Evolutionary conservation across 2,888 invertebrate species (phyloP), one percentile per base, ranked within the genome.

Genomic region (Aelia acuminata): DNA sequence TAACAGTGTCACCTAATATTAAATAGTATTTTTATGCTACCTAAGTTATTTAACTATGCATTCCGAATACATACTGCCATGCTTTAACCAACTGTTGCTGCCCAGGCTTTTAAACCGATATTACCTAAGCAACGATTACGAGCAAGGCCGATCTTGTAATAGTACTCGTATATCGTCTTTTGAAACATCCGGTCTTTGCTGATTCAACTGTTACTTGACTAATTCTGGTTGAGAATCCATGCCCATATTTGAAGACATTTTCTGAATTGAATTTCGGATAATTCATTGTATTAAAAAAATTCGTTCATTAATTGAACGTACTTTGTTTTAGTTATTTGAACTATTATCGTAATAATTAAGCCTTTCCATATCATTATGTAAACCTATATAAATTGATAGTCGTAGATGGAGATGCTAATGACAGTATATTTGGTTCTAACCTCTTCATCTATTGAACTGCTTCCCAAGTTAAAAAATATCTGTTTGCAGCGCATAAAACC

Each of bases 121-220:
- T 70, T 70, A 70, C 63, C 31, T 70, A 70, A 70, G 63, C 31
- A 35, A 70, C 18, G 63, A 35, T 70, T 70, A 70, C 63, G 63
- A 70, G 35, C 63, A 70, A 70, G 63, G 63, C 63, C 35, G 31
- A 1, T 70, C 63, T 22, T 70, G 31, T 70, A 70, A 35, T 70
- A 70, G 35, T 70, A 70, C 35, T 70, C 35, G 31, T 18, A 70
- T 35, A 70, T 13, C 35, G 31, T 70, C 63, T 70, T 70, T 70
- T 70, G 63, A 35, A 70, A 70, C 63, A 70, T 70, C 63, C 63
- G 63, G 15, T 20, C 63, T 18, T 15, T 1, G 8, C 35, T 20
- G 5, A 70, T 31, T 18, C 35, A 18, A 70, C 13, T 15, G 26
- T 13, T 7, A 26, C 7, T 31, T 63, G 63, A 3, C 31, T 31